Conservation (phyloP, 1,140 invertebrate genomes). For the Zaprionus tsacasi region DNA sequence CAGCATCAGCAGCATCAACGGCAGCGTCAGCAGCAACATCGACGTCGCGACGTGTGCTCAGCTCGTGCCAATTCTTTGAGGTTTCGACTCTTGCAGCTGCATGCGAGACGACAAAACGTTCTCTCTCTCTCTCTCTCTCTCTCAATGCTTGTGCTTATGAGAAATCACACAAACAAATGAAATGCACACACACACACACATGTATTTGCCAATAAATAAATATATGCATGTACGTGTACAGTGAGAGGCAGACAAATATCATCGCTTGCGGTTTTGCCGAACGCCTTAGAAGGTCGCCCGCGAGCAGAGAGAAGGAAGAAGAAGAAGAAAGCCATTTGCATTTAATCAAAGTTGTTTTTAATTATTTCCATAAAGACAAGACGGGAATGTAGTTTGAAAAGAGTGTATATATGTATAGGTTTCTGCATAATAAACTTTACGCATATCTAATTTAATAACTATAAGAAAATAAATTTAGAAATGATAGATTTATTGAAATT, state of each 20-base stretch:
- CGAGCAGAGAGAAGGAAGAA: too few species aligned
- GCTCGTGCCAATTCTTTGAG: conserved; percentile 76
- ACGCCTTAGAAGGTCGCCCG: conserved; percentile 43
- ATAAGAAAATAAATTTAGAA: background rate
- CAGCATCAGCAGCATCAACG: conserved; percentile 8
- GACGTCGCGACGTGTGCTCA: conserved; percentile 65
- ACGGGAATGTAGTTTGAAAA: background rate
- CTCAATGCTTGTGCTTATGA: conserved; percentile 60
- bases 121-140: too few species aligned
- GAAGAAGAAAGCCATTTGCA: conserved; percentile 60
- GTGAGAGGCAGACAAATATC: background rate
- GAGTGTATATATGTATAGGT: background rate
- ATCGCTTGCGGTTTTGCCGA: background rate
- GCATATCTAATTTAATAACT: background rate
- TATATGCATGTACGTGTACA: background rate
- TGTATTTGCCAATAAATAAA: conserved; percentile 1
- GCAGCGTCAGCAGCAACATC: conserved; percentile 14
- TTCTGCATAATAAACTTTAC: background rate
- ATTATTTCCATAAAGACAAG: conserved; percentile 60
- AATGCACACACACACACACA: conserved; percentile 40
- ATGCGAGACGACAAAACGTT: conserved; percentile 67
- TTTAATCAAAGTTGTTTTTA: conserved; percentile 59
- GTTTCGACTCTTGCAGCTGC: conserved; percentile 58
- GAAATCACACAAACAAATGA: conserved; percentile 38
- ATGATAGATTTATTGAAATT: too few species aligned